These are phyloP conservation scores for Athalia rosae DNA, from an alignment of 2,888 invertebrate species.

Conservation along the genomic window DNA sequence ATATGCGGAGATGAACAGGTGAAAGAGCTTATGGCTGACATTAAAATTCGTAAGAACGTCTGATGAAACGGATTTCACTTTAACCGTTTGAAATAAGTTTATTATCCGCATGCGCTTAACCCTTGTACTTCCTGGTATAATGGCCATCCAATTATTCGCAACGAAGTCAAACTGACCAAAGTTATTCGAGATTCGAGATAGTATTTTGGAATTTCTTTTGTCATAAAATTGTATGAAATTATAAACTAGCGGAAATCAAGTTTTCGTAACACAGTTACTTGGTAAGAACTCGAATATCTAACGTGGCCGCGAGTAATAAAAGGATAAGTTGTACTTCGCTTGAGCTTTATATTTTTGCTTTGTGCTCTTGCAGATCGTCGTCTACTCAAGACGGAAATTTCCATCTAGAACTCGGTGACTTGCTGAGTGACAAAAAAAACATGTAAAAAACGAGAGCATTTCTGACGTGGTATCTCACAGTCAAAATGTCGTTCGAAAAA, in stretches of 20 bases:
- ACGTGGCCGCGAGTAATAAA: too few species aligned
- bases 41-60: conserved; percentile 42
- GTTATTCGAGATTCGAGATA: neutral
- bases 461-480: too few species aligned
- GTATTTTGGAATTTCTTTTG: neutral
- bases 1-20: conserved; percentile 48
- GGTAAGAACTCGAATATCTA: too few species aligned
- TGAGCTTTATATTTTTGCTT: too few species aligned
- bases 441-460: too few species aligned
- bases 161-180: conserved; percentile 19
- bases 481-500: neutral
- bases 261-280: too few species aligned
- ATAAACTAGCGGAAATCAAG: neutral
- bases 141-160: conserved; percentile 28
- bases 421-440: too few species aligned
- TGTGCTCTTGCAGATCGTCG: too few species aligned
- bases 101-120: conserved; percentile 13
- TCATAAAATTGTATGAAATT: neutral
- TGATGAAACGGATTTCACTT: conserved; percentile 25
- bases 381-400: too few species aligned
- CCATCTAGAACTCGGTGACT: too few species aligned
- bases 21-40: conserved; percentile 45
- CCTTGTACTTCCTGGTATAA: conserved; percentile 26
- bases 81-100: conserved; percentile 35
- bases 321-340: too few species aligned